Conservation (phyloP, 2,113 vertebrate species). For the Plecturocebus donacophilus region DNA sequence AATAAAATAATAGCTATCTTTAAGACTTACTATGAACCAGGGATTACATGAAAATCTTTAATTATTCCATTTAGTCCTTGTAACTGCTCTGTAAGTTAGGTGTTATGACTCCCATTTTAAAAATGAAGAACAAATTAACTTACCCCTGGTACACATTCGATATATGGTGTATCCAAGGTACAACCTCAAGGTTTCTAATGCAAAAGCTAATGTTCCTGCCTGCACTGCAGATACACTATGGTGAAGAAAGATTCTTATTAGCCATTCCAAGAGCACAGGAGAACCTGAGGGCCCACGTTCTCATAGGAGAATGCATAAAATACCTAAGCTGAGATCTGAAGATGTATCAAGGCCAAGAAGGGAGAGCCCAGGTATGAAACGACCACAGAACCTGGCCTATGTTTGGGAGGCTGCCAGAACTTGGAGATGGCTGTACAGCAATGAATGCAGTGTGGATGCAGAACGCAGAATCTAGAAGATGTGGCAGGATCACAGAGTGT, state of each 20-base stretch:
- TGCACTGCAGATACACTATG: fast-evolving
- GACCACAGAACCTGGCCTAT: fast-evolving
- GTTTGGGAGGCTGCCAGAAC: not conserved
- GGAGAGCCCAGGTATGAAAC: not conserved
- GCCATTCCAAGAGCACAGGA: not conserved
- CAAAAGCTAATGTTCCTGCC: not conserved
- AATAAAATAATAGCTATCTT: not conserved
- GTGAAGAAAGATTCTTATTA: not conserved
- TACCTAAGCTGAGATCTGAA: not conserved
- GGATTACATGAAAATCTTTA: not conserved
- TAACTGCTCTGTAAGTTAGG: not conserved
- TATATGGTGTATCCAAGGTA: not conserved
- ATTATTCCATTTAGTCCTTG: not conserved
- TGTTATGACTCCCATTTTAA: not conserved
- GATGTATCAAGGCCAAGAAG: not conserved
- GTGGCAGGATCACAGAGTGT: not conserved
- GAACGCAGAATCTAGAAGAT: not conserved
- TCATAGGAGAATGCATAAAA: not conserved
- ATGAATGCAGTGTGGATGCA: not conserved
- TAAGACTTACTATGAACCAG: not conserved
- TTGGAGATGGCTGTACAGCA: fast-evolving
- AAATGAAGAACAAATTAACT: not conserved
- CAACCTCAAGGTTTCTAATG: not conserved
- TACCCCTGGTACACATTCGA: not conserved
- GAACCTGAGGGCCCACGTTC: not conserved